Evolutionary conservation across 2,113 vertebrate genomes (phyloP), one percentile per base, ranked within the genome.

Genomic region (Oreochromis niloticus): DNA sequence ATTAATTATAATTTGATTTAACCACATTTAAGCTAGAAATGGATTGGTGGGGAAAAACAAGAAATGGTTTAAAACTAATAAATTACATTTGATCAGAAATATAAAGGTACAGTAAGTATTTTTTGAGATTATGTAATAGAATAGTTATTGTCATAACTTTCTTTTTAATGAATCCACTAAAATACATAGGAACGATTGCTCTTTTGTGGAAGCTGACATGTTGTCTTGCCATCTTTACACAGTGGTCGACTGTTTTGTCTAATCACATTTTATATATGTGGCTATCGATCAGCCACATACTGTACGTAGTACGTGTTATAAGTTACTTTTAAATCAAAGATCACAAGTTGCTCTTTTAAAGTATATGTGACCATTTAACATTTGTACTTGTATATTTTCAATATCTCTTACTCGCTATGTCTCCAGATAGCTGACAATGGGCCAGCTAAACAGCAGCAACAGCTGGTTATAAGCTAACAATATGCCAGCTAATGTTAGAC

Each of bases 101-200:
- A 63, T 34, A 4, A 63, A 63, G 16, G 30, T 63, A 63, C 34
- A 63, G 30, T 4, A 34, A 34, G 59, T 1, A 63, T 7, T 34
- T 2, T 63, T 63, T 34, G 14, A 59, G 56, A 63, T 34, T 36
- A 11, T 36, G 59, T 61, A 61, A 34, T 34, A 63, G 59, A 63
- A 36, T 63, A 36, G 17, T 12, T n/a, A 63, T n/a, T 24, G 66
- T 24, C 66, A 71, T 43, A 43, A 43, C 3, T n/a, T 14, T 63
- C 17, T 63, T 63, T 63, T 63, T 34, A 68, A 68, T 68, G n/a
- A 68, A 41, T 19, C 36, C 66, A 71, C 39, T 14, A 41, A 41
- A 41, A 24, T 24, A 43, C n/a, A 14, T 6, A 22, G 63, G 30
- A 68, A n/a, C 3, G 1, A 6, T n/a, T 63, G 30, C 32, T 63